Conservation (phyloP, 37 sponge, comb jelly and placozoan genomes). For the Bolinopsis microptera region DNA sequence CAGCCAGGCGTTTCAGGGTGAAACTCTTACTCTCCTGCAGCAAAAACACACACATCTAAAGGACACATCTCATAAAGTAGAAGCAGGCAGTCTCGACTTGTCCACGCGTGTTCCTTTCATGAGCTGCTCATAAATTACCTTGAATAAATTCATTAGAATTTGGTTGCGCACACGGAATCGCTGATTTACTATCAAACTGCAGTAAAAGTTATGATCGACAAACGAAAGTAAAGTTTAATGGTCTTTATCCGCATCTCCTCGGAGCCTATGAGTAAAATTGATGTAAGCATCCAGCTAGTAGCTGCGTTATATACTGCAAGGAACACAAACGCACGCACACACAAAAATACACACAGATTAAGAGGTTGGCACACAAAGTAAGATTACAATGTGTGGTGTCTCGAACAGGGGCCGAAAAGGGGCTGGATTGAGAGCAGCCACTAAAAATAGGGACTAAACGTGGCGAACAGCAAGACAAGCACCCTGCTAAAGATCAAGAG, state of each 20-base stretch:
- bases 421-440: neutral
- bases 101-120: no score
- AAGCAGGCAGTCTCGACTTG: no score
- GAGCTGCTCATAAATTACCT: no score
- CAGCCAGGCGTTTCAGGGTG: no score
- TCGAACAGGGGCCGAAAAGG: neutral
- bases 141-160: neutral
- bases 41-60: no score
- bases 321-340: neutral
- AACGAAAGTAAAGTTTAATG: neutral
- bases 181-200: neutral
- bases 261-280: neutral
- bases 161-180: neutral
- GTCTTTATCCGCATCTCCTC: neutral
- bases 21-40: no score
- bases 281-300: neutral
- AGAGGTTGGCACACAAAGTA: neutral
- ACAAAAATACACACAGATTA: neutral
- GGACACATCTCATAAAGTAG: no score
- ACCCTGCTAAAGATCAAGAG: neutral
- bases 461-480: neutral
- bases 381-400: neutral
- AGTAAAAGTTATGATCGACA: neutral
- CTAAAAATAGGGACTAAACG: neutral
- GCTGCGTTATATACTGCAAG: neutral